Base-by-base conservation (phyloP, 2,797 vertebrate genomes). In the Brachymystax lenok region DNA sequence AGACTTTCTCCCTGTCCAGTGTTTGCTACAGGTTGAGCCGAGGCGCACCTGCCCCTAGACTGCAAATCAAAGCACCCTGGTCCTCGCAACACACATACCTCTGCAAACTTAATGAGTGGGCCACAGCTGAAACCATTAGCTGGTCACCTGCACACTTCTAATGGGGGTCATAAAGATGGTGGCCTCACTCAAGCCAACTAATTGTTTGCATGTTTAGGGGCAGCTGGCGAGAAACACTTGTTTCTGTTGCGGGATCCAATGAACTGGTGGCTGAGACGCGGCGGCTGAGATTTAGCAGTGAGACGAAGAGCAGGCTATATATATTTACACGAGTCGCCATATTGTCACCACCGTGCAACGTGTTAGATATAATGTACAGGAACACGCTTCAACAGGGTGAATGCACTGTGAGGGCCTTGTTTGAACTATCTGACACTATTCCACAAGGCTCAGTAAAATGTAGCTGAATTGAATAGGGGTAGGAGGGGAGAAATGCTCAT, bases 61-160 rank as follows among this genome's bases (percentile, higher is more conserved):
- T 28, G 35, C 17, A 79, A 64, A 64, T n/a, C 71, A 54, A 73
- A 69, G n/a, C 16, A 71, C 59, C 70, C 73, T 14, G 51, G 24
- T 30, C 3, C 56, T 4, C 28, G 8, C 13, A 28, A 52, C 46
- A 14, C 27, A 28, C 59, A 33, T 51, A 54, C n/a, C 46, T 64
- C 66, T 40, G 74, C 66, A 70, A 71, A 40, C 71, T 35, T 61
- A 13, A 61, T 21, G n/a, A 61, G 59, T 21, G 59, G 59, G n/a
- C n/a, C 85, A 82, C 86, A 88, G 85, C 87, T 88, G 86, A 88
- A 84, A 76, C 82, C 83, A 86, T 91, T 90, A 90, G 82, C 76
- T 69, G 84, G 80, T 91, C 90, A 91, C 90, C 90, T 91, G 88
- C 86, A 85, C 69, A 51, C 75, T 79, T 82, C 83, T 88, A 91